Percentiles rank a stretch among this genome's conserved stretches.
phyloP scores from a whole-genome alignment of 2,113 vertebrate species.

The Perca flavescens region DNA sequence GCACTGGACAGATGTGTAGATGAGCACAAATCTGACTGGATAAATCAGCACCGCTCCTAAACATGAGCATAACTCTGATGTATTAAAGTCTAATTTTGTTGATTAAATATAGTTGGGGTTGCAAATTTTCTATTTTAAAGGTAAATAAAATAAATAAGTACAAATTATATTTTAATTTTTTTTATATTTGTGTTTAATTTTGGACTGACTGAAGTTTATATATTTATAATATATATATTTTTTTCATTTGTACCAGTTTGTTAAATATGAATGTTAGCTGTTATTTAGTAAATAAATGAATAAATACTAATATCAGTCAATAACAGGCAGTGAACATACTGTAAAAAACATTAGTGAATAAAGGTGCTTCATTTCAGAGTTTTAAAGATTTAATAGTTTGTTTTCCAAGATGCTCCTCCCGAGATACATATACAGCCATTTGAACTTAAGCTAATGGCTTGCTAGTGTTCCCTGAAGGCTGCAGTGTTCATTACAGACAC shows the following conservation, averaged over 20 bases:
- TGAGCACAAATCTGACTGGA: not conserved
- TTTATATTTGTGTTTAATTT: not conserved
- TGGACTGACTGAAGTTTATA: slow-evolving; percentile 1
- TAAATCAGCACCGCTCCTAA: not conserved
- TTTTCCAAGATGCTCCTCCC: not conserved
- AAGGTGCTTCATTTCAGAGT: too few species aligned
- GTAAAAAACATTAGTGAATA: not conserved
- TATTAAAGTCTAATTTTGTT: slow-evolving; percentile 1
- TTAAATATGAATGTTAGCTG: not conserved
- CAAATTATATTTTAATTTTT: not conserved
- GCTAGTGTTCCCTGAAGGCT: not conserved
- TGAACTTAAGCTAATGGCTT: too few species aligned
- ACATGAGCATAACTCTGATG: not conserved
- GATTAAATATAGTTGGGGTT: not conserved
- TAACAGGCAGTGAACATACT: not conserved
- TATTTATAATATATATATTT: not conserved
- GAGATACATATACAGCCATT: not conserved
- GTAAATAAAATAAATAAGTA: not conserved
- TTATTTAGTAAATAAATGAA: slow-evolving; percentile 4
- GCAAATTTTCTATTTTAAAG: not conserved
- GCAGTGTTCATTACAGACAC: not conserved
- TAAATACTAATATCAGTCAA: not conserved
- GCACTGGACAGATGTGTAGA: not conserved
- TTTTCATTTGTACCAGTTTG: not conserved
- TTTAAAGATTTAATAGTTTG: not conserved